A percentile compares a stretch with the other conserved stretches of the same genome.
Evolutionary conservation across 2,888 invertebrate genomes (phyloP).

Genomic region (Yponomeuta cagnagella): DNA sequence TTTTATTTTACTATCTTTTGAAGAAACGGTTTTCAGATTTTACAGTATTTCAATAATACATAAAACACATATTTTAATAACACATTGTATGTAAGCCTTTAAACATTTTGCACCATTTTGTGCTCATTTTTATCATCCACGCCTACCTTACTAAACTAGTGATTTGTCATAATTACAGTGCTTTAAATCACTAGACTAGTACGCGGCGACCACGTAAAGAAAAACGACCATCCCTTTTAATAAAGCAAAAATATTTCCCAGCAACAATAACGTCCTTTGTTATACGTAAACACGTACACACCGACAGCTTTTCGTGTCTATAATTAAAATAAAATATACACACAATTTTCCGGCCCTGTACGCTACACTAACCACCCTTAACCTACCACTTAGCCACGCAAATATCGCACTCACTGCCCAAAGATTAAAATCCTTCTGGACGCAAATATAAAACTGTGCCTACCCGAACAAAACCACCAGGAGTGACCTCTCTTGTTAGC

Average conservation of each 20-base stretch:
- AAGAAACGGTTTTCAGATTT: too few species aligned
- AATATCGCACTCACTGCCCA: neutral
- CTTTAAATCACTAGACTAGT: too few species aligned
- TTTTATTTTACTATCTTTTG: too few species aligned
- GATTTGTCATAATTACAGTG: too few species aligned
- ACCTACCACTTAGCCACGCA: neutral
- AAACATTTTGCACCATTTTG: too few species aligned
- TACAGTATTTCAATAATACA: too few species aligned
- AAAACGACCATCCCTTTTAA: neutral
- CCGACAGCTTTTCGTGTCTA: neutral
- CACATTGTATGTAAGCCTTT: too few species aligned
- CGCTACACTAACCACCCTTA: neutral
- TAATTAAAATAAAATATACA: conserved; percentile 2
- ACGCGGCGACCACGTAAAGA: too few species aligned
- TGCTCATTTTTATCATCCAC: too few species aligned
- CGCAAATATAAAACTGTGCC: neutral
- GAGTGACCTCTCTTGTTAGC: neutral
- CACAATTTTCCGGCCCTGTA: neutral
- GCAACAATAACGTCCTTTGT: neutral
- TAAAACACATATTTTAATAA: too few species aligned
- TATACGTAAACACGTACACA: neutral
- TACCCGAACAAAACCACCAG: neutral
- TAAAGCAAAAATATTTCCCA: neutral
- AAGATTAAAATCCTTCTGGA: neutral
- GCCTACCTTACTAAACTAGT: too few species aligned